Base-by-base conservation (phyloP, 2,888 invertebrate species). In the Agrochola litura region DNA sequence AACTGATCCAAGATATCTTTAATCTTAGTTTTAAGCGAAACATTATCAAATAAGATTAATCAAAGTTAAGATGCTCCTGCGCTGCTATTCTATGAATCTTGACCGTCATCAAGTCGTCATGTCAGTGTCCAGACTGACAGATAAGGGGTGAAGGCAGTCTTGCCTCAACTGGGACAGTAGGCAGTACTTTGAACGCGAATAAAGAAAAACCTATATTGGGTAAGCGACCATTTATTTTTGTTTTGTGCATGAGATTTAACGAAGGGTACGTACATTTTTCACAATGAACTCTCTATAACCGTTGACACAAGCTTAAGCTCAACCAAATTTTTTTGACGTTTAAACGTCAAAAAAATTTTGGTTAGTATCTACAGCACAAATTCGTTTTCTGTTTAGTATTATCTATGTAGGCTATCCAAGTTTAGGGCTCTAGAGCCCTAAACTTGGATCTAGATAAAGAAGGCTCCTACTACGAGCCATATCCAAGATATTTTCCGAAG, bases 61-160 rank as follows among this genome's bases (percentile, higher is more conserved):
- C 77, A 46, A 76, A 30, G 43, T 63, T 76, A 30, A n/a, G 54
- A 46, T 76, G 63, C 54, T 76, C 30, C 10, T 76, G n/a, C 30
- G 43, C 52, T n/a, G 30, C n/a, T 46, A 16, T 43, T 61, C 60
- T 73, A 30, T 43, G 58, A 66, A 60, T 60, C 60, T 52, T n/a
- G 66, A 60, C 78, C 65, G 41, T 60, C 49, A 61, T 73, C 77
- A 76, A 64, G 56, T 76, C 64, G 46, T 76, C 77, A 65, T 54
- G 56, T 76, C 54, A 49, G 41, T 46, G 41, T n/a, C n/a, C 9
- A 41, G 16, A 64, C 43, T 56, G 77, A 64, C 64, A 76, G 64
- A 49, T 56, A 64, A 49, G 56, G 41, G 56, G 25, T 30, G 16
- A 52, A 30, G 9, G 46, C 16, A 54, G 43, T 46, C 6, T 43